These are phyloP conservation scores for Sebastes steindachneri DNA, from an alignment of 2,797 vertebrate genomes.

Conservation along the genomic window DNA sequence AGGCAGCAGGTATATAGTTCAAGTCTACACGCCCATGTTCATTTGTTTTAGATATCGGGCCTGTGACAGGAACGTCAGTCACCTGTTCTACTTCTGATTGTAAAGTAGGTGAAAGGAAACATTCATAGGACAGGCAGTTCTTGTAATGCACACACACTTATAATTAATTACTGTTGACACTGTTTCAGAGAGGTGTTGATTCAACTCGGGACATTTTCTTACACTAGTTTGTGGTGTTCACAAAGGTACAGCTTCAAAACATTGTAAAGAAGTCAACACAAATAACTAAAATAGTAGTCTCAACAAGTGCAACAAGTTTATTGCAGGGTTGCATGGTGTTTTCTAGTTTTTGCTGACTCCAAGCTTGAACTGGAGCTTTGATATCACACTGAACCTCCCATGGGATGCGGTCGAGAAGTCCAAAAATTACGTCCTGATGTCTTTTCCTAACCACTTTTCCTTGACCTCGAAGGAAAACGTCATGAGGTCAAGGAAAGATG, in stretches of 20 bases:
- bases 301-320: not conserved
- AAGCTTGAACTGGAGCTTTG: not conserved
- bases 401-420: not conserved
- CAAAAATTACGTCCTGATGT: too few species aligned
- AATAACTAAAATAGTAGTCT: not conserved
- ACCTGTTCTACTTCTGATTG: slow-evolving; percentile 54
- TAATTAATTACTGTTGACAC: not conserved
- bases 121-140: slow-evolving; percentile 8
- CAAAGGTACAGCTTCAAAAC: not conserved
- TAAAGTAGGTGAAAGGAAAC: slow-evolving; percentile 47
- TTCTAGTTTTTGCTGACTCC: not conserved
- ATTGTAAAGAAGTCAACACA: not conserved
- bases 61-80: slow-evolving; percentile 30
- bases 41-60: slow-evolving; percentile 61
- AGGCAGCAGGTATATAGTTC: slow-evolving; percentile 36
- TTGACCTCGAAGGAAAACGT: too few species aligned
- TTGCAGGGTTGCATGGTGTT: not conserved
- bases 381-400: not conserved
- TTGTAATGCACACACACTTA: slow-evolving; percentile 3
- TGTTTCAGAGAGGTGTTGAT: slow-evolving; percentile 8
- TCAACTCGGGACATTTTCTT: not conserved
- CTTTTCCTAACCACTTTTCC: too few species aligned
- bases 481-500: too few species aligned
- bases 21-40: slow-evolving; percentile 51
- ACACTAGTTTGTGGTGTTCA: not conserved